phyloP scores from a whole-genome alignment of 2,797 vertebrate species.

The Anguilla obscura region DNA sequence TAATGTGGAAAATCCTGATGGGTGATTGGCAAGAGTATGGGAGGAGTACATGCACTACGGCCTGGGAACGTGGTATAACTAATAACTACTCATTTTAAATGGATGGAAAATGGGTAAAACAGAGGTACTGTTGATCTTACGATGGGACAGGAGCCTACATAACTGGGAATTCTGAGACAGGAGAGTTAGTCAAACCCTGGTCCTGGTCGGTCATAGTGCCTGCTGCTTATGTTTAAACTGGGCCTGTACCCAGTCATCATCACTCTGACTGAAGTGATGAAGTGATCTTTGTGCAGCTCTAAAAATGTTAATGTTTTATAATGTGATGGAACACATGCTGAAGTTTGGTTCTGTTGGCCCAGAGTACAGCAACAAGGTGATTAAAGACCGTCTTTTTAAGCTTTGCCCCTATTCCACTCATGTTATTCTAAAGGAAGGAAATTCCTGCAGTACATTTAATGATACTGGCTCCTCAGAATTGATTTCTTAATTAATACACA shows the following conservation, averaged over 20 bases:
- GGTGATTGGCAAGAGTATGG: background rate
- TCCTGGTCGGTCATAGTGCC: background rate
- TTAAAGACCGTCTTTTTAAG: background rate
- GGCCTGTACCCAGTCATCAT: background rate
- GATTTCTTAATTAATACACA: background rate
- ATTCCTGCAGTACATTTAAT: background rate
- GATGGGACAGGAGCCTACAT: background rate
- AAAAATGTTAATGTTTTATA: background rate
- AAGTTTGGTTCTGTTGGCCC: background rate
- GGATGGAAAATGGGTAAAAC: background rate
- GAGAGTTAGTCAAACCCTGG: background rate
- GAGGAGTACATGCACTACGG: background rate
- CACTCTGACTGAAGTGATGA: background rate
- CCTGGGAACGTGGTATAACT: background rate
- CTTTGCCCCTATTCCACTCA: background rate
- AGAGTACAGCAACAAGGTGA: background rate
- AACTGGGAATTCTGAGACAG: background rate
- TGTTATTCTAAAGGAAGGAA: background rate
- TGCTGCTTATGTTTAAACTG: background rate
- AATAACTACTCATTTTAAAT: background rate
- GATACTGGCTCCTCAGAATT: background rate
- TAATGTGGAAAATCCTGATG: background rate
- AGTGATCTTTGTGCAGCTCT: background rate
- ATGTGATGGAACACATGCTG: background rate
- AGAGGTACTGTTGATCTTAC: background rate